Base-by-base conservation (phyloP, 2,113 vertebrate species). In the Sebastes fasciatus region DNA sequence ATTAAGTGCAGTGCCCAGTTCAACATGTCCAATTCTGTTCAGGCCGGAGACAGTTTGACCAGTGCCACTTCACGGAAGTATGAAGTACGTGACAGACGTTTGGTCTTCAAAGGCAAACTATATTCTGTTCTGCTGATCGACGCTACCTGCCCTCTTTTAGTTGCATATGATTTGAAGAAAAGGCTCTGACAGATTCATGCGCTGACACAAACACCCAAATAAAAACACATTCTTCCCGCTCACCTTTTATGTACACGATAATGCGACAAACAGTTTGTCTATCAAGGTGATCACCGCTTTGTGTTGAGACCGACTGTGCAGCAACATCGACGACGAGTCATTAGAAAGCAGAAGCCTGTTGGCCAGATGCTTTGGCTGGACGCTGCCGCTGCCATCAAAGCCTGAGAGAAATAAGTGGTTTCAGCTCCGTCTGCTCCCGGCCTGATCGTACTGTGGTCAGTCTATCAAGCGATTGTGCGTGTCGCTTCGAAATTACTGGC, bases 111-210 rank as follows among this genome's bases (percentile, higher is more conserved):
- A 91, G 91, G 88, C 86, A 88, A 88, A 80, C 80, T 21, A 61
- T 71, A 62, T 74, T 77, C 80, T 65, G 69, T 73, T 80, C 76
- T 54, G 42, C 67, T 8, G 40, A 70, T 40, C 6, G 71, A 81
- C 73, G 79, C 89, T 90, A 87, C 83, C 78, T 73, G 64, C 80
- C 51, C 48, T 84, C 48, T 4, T 82, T 80, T 54, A 78, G 52
- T 93, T 94, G 91, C 93, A 95, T 93, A 93, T 86, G 63, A 82
- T 86, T 87, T 77, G 51, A 86, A 89, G 66, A 71, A 71, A 71
- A 84, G 83, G 70, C 66, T 85, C 70, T 84, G 14, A 86, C 77
- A 61, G 40, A 79, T 84, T 84, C 88, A 93, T 85, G 85, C 80
- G 82, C 84, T 2, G 43, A 88, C 83, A 84, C 80, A 84, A 74